Base-by-base conservation (phyloP, 2,113 vertebrate genomes). In the Saguinus imperator region DNA sequence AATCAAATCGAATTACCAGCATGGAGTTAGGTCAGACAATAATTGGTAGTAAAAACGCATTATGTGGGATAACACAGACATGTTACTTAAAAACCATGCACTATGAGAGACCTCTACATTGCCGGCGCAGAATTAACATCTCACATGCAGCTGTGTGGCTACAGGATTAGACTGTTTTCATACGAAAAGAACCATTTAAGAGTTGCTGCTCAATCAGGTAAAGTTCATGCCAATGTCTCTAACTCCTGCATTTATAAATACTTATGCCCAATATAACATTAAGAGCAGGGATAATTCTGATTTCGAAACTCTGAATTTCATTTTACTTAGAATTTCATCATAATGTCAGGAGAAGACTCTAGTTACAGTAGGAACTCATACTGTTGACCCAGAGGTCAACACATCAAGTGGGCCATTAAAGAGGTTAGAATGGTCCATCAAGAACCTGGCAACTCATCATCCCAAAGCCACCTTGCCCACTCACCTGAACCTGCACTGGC, bases 1-100 rank as follows among this genome's bases (percentile, higher is more conserved):
- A 96, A 92, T 92, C 58, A 96, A 97, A 96, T 1, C 95, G 95
- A 95, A 97, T 96, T 96, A 97, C 87, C 23, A 94, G 85, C 81
- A 97, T 0, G 79, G 90, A 96, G 55, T 97, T 87, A 94, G 90
- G 87, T 79, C 96, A 97, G 84, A 96, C 76, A 92, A 95, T 96
- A 95, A 95, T 32, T 95, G 94, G 90, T 70, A 96, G 87, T 92
- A 97, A 96, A 97, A 85, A 87, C 82, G 84, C 58, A 97, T 91
- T 95, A 96, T 83, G 94, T 92, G 88, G 80, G 85, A 70, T 92
- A 95, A 88, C 40, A 85, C 6, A 94, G 92, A 92, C 83, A 75
- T 52, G 90, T 50, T 85, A 90, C 90, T 94, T 94, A 85, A 73
- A 95, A 97, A 50, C 81, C 72, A 83, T 20, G 37, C 40, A 55